These are phyloP conservation scores for Danio albolineatus DNA, from an alignment of 2,797 vertebrate species.

Conservation along the genomic window DNA sequence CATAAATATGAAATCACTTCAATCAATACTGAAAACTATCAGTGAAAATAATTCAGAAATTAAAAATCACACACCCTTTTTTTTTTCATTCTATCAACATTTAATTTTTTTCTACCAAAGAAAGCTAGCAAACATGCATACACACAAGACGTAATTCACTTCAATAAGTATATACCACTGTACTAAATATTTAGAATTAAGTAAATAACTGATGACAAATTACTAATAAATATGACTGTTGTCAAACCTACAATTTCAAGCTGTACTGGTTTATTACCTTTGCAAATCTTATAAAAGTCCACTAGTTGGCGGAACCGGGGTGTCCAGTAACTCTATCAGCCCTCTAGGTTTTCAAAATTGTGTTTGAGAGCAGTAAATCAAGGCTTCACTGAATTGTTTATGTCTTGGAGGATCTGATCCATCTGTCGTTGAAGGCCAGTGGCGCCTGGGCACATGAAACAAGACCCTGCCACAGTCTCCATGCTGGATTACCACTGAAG, in stretches of 20 bases:
- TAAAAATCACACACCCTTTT: neutral
- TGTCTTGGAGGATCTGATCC: conserved; percentile 56
- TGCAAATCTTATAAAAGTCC: conserved; percentile 26
- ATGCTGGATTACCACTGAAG: conserved; percentile 52
- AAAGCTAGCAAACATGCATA: too few species aligned
- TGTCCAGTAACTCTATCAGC: conserved; percentile 54
- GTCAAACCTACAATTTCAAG: neutral
- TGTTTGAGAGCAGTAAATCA: conserved; percentile 55
- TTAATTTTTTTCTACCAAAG: neutral
- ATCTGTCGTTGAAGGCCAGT: conserved; percentile 62
- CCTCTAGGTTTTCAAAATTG: conserved; percentile 54
- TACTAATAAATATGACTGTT: neutral
- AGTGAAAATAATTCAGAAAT: neutral
- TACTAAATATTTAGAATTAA: neutral
- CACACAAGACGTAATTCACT: too few species aligned
- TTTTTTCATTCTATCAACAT: neutral
- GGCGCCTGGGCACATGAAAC: conserved; percentile 55
- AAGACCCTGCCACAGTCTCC: conserved; percentile 51
- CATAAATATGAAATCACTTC: neutral
- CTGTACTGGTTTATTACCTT: neutral
- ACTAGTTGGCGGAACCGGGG: conserved; percentile 11
- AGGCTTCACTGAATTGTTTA: conserved; percentile 57
- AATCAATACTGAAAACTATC: neutral
- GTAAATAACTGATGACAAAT: neutral
- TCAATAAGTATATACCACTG: neutral